These are phyloP conservation scores for Plumapathes pennacea DNA, from an alignment of 92 coral and sea anemone species.

Conservation along the genomic window DNA sequence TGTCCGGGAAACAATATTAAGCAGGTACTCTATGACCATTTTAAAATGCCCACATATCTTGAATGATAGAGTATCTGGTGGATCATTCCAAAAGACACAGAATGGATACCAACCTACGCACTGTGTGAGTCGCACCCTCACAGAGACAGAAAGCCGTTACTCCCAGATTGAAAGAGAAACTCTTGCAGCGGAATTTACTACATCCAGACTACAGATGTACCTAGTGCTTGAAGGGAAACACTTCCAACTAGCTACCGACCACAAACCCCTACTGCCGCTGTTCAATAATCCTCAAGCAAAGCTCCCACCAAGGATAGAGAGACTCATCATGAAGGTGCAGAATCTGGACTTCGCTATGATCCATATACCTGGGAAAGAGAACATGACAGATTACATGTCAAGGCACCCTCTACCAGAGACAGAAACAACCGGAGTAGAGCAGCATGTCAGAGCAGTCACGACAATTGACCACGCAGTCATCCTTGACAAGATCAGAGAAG, in stretches of 20 bases:
- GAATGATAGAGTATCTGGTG: no score
- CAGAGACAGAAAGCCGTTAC: constrained; percentile 45
- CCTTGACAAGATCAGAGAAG: constrained; percentile 37
- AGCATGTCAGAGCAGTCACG: constrained; percentile 39
- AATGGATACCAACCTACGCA: constrained; percentile 48
- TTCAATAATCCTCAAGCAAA: constrained; percentile 68
- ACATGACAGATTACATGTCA: constrained; percentile 50
- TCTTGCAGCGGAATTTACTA: constrained; percentile 56
- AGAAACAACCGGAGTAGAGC: constrained; percentile 17
- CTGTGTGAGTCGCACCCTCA: constrained; percentile 35
- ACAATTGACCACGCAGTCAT: constrained; percentile 50
- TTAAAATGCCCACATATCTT: no score
- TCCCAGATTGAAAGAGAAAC: constrained; percentile 59
- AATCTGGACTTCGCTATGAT: constrained; percentile 50
- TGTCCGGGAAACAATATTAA: no score
- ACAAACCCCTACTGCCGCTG: constrained; percentile 59
- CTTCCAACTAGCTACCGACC: constrained; percentile 66
- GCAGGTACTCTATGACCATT: no score
- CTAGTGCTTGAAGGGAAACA: constrained; percentile 53
- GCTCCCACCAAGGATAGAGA: constrained; percentile 61
- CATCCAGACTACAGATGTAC: constrained; percentile 49
- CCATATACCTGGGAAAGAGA: constrained; percentile 50
- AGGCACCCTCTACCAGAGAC: constrained; percentile 54
- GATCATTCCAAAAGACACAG: constrained; percentile 46
- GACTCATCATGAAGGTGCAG: constrained; percentile 65